A percentile compares a stretch with the other conserved stretches of the same genome.
These are phyloP conservation scores for Melipona beecheii DNA, from an alignment of 2,888 invertebrate species.

Conservation along the genomic window DNA sequence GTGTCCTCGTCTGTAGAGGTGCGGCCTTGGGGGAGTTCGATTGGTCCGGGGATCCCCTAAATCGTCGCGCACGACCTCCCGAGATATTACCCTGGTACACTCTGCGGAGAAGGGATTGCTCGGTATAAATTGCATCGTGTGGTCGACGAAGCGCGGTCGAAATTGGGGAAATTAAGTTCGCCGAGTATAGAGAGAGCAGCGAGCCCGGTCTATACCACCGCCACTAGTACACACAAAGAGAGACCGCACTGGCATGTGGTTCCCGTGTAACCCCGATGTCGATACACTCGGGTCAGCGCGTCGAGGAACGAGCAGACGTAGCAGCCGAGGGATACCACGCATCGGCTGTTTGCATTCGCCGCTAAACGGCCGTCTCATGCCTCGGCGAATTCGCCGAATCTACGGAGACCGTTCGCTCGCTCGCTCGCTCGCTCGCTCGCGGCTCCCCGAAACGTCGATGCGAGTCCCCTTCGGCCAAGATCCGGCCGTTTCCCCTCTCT, in stretches of 20 bases:
- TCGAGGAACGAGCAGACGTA: conserved; percentile 40
- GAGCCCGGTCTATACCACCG: conserved; percentile 36
- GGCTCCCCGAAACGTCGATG: background rate
- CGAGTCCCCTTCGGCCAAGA: background rate
- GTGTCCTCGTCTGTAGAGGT: background rate
- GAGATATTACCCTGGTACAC: conserved; percentile 66
- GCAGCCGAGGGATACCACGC: conserved; percentile 37
- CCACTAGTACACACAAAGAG: conserved; percentile 67
- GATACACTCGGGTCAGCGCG: conserved; percentile 65
- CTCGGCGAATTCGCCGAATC: conserved; percentile 20
- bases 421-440: background rate
- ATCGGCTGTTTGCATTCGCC: conserved; percentile 44
- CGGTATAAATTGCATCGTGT: conserved; percentile 76
- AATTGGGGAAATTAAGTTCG: conserved; percentile 77
- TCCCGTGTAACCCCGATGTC: conserved; percentile 66
- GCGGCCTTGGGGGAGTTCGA: conserved; percentile 26
- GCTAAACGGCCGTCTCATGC: conserved; percentile 29
- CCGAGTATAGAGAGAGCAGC: conserved; percentile 62
- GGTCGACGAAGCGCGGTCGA: conserved; percentile 75
- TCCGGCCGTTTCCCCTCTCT: no score
- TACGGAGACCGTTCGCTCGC: background rate
- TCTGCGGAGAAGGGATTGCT: conserved; percentile 45
- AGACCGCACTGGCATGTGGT: conserved; percentile 69
- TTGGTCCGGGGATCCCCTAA: conserved; percentile 51
- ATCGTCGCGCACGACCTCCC: conserved; percentile 67